Base-by-base conservation (phyloP, 2,113 vertebrate genomes). In the Empidonax alnorum region DNA sequence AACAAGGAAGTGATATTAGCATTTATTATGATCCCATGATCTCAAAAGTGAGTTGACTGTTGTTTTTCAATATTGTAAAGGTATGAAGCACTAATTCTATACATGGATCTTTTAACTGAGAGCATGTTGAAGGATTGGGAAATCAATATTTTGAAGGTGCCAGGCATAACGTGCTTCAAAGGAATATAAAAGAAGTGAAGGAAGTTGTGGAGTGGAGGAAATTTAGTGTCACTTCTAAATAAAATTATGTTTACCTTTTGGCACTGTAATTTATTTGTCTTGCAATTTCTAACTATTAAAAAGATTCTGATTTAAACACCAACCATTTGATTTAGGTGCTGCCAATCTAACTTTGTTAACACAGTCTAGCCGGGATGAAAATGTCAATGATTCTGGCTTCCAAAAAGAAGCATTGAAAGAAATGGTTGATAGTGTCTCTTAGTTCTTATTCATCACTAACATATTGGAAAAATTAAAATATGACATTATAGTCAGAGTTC, bases 1-100 rank as follows among this genome's bases (percentile, higher is more conserved):
- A 99, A 80, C 99, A 99, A 97, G 99, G 99, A 98, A 99, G 99
- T 97, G 99, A 99, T 92, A 99, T 99, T 97, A 99, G 99, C 97
- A 99, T 99, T 97, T 99, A 99, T 97, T 99, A 99, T 94, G 99
- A 99, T 93, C 99, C 99, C 67, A 99, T 99, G 99, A 99, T 99
- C 97, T 99, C 99, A 61, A 99, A 99, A 98, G 99, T 99, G 88
- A 98, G 98, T 98, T 96, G 59, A 31, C 86, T 42, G 44, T 86
- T 92, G 59, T 95, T 96, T 97, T 84, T 93, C 22, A 37, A 4
- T 88, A 61, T 93, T 77, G 11, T 69, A n/a, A 83, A 61, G 19
- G 18, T 65, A 44, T 44, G 52, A 85, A 85, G 17, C 37, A 63
- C 56, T 66, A 3, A 39, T 66, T 85, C 73, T 67, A 23, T 74